Conservation (phyloP, 2,888 invertebrate species). For the Ophioninae sp. region DNA sequence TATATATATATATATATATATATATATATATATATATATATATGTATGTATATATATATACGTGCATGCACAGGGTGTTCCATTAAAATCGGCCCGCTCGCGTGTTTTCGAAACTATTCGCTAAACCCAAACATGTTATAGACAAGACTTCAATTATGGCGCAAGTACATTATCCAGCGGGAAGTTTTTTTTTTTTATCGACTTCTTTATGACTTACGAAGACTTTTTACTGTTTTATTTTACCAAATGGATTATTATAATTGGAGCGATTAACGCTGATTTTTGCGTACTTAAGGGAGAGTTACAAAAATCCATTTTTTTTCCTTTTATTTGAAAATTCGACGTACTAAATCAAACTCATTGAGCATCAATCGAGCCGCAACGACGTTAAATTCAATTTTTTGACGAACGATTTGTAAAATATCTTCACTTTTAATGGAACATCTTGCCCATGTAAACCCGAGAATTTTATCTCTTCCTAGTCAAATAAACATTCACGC, state of each 20-base stretch:
- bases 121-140: not conserved
- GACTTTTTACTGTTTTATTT: not conserved
- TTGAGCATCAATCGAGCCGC: not conserved
- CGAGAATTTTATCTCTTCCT: not conserved
- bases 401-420: not conserved
- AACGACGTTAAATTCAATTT: not conserved
- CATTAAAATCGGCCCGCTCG: not conserved
- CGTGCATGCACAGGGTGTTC: not conserved
- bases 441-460: not conserved
- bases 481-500: not conserved
- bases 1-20: no score
- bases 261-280: not conserved
- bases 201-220: not conserved
- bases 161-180: not conserved
- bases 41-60: conserved; percentile 10
- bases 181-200: not conserved
- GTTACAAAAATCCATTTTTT: not conserved
- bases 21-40: no score
- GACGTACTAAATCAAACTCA: not conserved
- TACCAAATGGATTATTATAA: not conserved
- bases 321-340: not conserved
- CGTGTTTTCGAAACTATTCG: not conserved
- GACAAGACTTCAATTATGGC: not conserved
- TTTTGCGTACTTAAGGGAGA: not conserved
- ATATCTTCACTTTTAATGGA: not conserved